A percentile compares a stretch with the other conserved stretches of the same genome.
These are phyloP conservation scores for Monopterus albus DNA, from an alignment of 2,113 vertebrate species.

Conservation along the genomic window DNA sequence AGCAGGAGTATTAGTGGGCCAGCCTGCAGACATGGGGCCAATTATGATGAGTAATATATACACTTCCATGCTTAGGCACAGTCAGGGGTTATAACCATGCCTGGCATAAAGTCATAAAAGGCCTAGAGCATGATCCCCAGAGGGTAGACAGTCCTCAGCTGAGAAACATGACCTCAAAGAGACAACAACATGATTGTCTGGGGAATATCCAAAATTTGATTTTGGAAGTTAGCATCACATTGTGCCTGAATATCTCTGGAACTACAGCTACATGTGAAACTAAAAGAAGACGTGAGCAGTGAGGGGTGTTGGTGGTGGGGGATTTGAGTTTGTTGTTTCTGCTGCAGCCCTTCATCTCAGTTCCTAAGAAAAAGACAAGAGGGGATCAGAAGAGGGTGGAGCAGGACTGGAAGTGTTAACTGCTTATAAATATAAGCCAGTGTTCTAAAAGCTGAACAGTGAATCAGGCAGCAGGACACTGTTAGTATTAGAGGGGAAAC, in stretches of 20 bases:
- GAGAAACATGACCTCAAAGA: constrained; percentile 61
- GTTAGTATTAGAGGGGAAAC: constrained; percentile 85
- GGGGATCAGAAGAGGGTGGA: constrained; percentile 35
- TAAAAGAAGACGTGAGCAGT: neutral
- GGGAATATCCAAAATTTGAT: constrained; percentile 36
- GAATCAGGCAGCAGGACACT: constrained; percentile 85
- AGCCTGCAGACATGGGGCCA: constrained; percentile 66
- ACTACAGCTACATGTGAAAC: neutral
- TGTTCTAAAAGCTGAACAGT: constrained; percentile 92
- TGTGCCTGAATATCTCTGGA: no score
- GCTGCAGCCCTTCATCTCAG: constrained; percentile 32
- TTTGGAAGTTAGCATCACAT: neutral
- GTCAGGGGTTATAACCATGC: constrained; percentile 55
- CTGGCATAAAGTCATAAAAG: constrained; percentile 68
- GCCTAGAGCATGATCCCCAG: constrained; percentile 56
- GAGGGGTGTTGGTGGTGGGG: no score
- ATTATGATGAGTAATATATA: constrained; percentile 75
- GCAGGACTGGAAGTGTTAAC: constrained; percentile 84
- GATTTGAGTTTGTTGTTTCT: constrained; percentile 4
- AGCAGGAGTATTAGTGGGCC: constrained; percentile 69
- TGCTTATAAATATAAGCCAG: constrained; percentile 90
- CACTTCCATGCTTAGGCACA: constrained; percentile 67
- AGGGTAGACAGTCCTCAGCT: constrained; percentile 47
- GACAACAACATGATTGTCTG: constrained; percentile 32
- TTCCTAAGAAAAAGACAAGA: constrained; percentile 61